Percentiles rank a stretch among this genome's conserved stretches.
phyloP scores from a whole-genome alignment of 2,888 invertebrate genomes.

The Diaperis boleti region DNA sequence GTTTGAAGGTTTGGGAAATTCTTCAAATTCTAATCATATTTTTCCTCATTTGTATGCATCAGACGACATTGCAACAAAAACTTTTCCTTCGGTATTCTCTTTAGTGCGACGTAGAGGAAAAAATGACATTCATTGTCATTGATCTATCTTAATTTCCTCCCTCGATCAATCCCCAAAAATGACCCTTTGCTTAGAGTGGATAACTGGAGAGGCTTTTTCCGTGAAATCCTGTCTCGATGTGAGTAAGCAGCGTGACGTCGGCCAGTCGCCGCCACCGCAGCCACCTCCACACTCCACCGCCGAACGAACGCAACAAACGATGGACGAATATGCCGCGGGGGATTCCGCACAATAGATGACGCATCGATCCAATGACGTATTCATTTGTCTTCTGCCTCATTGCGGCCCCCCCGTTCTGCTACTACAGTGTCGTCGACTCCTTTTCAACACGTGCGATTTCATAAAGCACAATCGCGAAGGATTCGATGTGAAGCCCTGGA shows the following conservation, averaged over 20 bases:
- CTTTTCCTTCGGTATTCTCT: no score
- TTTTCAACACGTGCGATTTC: slow-evolving; percentile 8
- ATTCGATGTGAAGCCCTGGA: neutral
- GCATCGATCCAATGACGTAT: slow-evolving; percentile 63
- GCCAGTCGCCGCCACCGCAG: slow-evolving; percentile 13
- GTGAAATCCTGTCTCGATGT: neutral
- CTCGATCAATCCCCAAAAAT: neutral
- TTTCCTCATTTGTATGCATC: no score
- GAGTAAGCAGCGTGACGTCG: slow-evolving; percentile 27
- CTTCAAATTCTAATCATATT: no score
- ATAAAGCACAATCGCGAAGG: neutral
- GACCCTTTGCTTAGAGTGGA: no score
- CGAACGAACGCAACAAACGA: slow-evolving; percentile 51
- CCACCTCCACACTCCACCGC: slow-evolving; percentile 18
- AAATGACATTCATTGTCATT: no score
- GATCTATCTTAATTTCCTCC: no score
- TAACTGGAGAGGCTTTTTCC: neutral
- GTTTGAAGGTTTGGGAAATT: no score
- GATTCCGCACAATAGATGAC: slow-evolving; percentile 61
- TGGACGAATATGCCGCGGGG: slow-evolving; percentile 55
- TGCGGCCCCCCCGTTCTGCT: slow-evolving; percentile 42
- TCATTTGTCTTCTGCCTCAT: slow-evolving; percentile 63
- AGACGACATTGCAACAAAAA: no score
- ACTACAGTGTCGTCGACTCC: slow-evolving; percentile 19
- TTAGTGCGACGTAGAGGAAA: no score